Evolutionary conservation across 2,888 invertebrate species (phyloP).

Genomic region (Stramonita haemastoma): DNA sequence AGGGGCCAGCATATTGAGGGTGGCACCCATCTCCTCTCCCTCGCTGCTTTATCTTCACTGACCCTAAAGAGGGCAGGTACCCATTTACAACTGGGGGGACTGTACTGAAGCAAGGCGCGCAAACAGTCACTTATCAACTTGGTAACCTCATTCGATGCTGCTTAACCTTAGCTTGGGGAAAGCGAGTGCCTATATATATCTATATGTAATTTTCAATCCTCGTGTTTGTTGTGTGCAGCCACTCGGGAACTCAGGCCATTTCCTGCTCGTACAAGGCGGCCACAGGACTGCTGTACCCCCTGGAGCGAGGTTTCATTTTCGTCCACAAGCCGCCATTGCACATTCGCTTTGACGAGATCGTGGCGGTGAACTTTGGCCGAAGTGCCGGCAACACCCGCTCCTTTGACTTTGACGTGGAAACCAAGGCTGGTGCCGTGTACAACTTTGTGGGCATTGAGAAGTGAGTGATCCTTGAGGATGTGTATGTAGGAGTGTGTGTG

Average conservation of each 20-base stretch:
- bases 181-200: too few species aligned
- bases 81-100: too few species aligned
- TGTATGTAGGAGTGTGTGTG: neutral
- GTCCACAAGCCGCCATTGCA: slow-evolving; percentile 99
- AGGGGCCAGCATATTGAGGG: too few species aligned
- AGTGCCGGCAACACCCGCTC: slow-evolving; percentile 87
- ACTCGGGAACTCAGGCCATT: slow-evolving; percentile 92
- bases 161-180: too few species aligned
- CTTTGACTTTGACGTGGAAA: slow-evolving; percentile 83
- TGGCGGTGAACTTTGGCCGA: slow-evolving; percentile 95
- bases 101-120: too few species aligned
- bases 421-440: slow-evolving; percentile 91
- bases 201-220: too few species aligned
- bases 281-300: slow-evolving; percentile 96
- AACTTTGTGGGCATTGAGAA: slow-evolving; percentile 92
- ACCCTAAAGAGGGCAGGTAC: too few species aligned
- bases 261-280: slow-evolving; percentile 98
- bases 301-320: slow-evolving; percentile 98
- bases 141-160: too few species aligned
- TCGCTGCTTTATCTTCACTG: too few species aligned
- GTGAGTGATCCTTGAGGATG: too few species aligned
- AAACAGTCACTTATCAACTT: too few species aligned
- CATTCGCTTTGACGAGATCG: slow-evolving; percentile 97
- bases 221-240: slow-evolving; percentile 77
- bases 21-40: too few species aligned